A percentile compares a stretch with the other conserved stretches of the same genome.
Evolutionary conservation across 2,888 invertebrate species (phyloP).

Genomic region (Drosophila mettleri): DNA sequence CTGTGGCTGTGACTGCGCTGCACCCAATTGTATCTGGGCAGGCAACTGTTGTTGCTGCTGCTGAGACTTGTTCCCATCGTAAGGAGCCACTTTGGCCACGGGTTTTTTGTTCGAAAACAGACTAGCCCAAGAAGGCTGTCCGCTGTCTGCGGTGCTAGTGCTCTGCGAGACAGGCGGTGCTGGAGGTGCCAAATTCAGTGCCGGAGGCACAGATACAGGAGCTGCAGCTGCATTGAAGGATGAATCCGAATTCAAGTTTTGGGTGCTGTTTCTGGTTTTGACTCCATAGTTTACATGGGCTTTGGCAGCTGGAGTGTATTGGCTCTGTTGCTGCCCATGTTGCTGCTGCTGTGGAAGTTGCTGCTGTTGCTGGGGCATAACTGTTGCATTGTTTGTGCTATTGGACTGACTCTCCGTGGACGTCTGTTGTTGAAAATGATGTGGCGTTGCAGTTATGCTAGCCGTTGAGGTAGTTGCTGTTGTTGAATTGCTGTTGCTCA

Average conservation of each 20-base stretch:
- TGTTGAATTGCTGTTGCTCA: conserved; percentile 49
- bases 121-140: conserved; percentile 88
- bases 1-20: conserved; percentile 17
- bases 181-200: conserved; percentile 78
- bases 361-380: conserved; percentile 42
- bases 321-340: conserved; percentile 40
- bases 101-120: conserved; percentile 87
- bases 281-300: conserved; percentile 52
- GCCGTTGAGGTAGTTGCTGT: conserved; percentile 85
- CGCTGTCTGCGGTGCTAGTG: conserved; percentile 50
- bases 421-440: conserved; percentile 77
- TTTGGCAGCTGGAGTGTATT: conserved; percentile 39
- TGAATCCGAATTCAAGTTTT: conserved; percentile 26
- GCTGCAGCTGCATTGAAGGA: conserved; percentile 50
- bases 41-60: conserved; percentile 61
- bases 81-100: conserved; percentile 88
- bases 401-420: conserved; percentile 52
- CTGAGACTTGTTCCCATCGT: conserved; percentile 82
- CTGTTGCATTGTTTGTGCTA: conserved; percentile 48
- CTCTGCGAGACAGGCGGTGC: conserved; percentile 83
- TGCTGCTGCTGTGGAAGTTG: conserved; percentile 34
- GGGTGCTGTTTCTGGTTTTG: conserved; percentile 55
- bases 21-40: conserved; percentile 17
- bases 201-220: conserved; percentile 52
- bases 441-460: conserved; percentile 85